Evolutionary conservation across 2,888 invertebrate genomes (phyloP).

Genomic region (Andrena trimmerana): DNA sequence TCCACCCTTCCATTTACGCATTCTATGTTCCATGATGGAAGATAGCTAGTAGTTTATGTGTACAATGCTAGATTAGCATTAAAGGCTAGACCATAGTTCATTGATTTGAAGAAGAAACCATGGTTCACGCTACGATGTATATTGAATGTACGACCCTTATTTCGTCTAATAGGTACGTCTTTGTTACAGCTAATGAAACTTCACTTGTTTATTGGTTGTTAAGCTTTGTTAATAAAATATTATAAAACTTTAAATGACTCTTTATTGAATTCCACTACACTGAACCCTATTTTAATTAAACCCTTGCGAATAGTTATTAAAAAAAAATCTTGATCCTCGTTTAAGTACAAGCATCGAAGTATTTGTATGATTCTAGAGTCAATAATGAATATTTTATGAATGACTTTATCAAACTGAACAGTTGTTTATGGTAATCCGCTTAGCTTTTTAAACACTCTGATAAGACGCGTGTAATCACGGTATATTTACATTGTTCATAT

Average conservation of each 20-base stretch:
- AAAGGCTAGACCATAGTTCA: slow-evolving; percentile 63
- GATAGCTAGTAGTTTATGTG: slow-evolving; percentile 63
- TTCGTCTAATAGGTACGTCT: slow-evolving; percentile 67
- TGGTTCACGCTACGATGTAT: slow-evolving; percentile 75
- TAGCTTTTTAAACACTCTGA: too few relatives aligned
- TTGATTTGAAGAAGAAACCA: slow-evolving; percentile 72
- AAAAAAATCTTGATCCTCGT: background rate
- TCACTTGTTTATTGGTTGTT: slow-evolving; percentile 80
- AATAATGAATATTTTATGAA: background rate
- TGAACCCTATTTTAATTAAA: too few relatives aligned
- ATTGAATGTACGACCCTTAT: slow-evolving; percentile 71
- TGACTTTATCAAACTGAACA: background rate
- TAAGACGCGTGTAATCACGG: background rate
- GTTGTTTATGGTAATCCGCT: background rate
- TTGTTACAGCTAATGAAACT: slow-evolving; percentile 75
- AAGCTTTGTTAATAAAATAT: slow-evolving; percentile 81
- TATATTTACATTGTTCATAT: background rate
- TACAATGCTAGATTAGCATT: slow-evolving; percentile 67
- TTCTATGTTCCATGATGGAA: slow-evolving; percentile 58
- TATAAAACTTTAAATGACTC: slow-evolving; percentile 62
- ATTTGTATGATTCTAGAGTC: background rate
- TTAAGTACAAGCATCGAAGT: background rate
- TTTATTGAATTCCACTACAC: background rate
- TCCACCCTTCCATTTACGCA: slow-evolving; percentile 62
- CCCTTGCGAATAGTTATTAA: background rate